phyloP scores from a whole-genome alignment of 2,888 invertebrate species.

The Poecilus cupreus region DNA sequence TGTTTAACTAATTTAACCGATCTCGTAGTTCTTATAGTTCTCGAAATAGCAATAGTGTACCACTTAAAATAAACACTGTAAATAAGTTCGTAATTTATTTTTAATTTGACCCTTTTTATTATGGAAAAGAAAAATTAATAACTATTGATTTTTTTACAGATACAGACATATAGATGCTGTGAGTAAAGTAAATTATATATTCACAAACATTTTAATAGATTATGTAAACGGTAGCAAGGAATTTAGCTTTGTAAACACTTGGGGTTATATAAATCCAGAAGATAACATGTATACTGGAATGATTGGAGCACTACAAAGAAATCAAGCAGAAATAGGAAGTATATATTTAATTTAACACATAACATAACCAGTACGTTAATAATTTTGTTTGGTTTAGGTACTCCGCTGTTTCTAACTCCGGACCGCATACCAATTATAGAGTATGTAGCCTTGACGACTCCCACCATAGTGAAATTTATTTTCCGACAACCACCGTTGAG shows the following conservation, averaged over 20 bases:
- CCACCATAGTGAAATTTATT: conserved; percentile 76
- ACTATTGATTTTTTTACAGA: conserved; percentile 58
- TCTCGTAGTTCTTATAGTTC: too few species aligned
- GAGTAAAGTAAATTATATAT: conserved; percentile 76
- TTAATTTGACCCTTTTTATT: too few species aligned
- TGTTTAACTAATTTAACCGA: too few species aligned
- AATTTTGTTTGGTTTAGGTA: conserved; percentile 68
- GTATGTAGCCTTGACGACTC: conserved; percentile 76
- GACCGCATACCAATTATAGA: conserved; percentile 71
- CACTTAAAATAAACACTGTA: too few species aligned
- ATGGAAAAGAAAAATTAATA: too few species aligned
- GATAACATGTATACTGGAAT: conserved; percentile 75
- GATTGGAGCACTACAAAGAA: conserved; percentile 75
- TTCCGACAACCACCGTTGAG: conserved; percentile 81
- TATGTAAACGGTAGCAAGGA: conserved; percentile 74
- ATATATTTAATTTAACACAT: background rate
- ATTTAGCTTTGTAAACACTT: conserved; percentile 73
- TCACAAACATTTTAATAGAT: conserved; percentile 75
- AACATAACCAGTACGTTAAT: too few species aligned
- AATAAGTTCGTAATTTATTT: too few species aligned
- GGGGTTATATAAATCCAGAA: conserved; percentile 75
- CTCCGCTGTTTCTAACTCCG: conserved; percentile 70
- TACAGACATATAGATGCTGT: conserved; percentile 73
- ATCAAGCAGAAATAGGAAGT: conserved; percentile 77
- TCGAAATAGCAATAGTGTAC: too few species aligned